Evolutionary conservation across 2,888 invertebrate species (phyloP).

Genomic region (Melinaea marsaeus): DNA sequence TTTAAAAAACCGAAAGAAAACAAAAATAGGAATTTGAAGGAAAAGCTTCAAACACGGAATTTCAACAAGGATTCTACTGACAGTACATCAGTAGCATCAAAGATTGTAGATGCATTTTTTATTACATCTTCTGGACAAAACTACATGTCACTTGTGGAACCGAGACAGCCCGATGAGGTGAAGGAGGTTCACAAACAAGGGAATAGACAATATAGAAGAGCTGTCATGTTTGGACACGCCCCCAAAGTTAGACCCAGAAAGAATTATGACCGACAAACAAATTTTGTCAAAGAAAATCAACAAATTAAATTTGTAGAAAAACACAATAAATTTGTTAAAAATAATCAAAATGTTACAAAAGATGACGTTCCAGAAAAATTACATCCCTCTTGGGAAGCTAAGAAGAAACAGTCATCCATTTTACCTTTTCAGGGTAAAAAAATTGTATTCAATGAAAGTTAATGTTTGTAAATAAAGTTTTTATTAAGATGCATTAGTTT

Average conservation of each 20-base stretch:
- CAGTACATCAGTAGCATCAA: constrained; percentile 38
- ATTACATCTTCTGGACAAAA: constrained; percentile 65
- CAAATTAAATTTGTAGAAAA: constrained; percentile 23
- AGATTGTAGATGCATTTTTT: constrained; percentile 70
- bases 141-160: constrained; percentile 68
- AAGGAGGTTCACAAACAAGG: constrained; percentile 65
- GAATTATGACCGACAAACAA: constrained; percentile 23
- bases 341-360: constrained; percentile 22
- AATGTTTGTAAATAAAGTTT: constrained; percentile 20
- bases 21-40: constrained; percentile 63
- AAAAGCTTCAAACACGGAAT: constrained; percentile 56
- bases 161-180: constrained; percentile 65
- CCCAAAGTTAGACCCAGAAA: constrained; percentile 53
- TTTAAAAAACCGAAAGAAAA: constrained; percentile 54
- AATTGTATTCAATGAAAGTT: constrained; percentile 64
- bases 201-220: constrained; percentile 66
- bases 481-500: background rate
- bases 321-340: constrained; percentile 25
- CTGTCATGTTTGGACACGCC: constrained; percentile 67
- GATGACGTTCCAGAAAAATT: constrained; percentile 55
- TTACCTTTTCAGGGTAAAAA: constrained; percentile 72
- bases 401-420: constrained; percentile 65
- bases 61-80: constrained; percentile 51
- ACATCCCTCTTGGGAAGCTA: constrained; percentile 77
- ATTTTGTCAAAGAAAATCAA: constrained; percentile 27